These are phyloP conservation scores for Scarus forsteni DNA, from an alignment of 2,797 vertebrate genomes.

Conservation along the genomic window DNA sequence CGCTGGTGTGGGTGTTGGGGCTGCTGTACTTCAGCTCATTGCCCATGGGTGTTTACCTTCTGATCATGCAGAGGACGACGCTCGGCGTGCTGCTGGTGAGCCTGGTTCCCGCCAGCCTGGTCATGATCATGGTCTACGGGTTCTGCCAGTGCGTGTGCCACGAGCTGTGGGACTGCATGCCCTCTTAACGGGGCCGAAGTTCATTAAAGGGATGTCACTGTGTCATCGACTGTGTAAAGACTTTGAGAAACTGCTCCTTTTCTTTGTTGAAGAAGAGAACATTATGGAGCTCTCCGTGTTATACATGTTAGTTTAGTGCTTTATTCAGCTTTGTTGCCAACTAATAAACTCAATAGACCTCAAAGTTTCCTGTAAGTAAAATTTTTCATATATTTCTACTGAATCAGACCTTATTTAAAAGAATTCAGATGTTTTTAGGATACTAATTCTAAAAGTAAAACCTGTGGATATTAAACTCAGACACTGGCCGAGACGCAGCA, in stretches of 20 bases:
- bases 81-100: slow-evolving; percentile 93
- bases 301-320: slow-evolving; percentile 35
- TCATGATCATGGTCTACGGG: slow-evolving; percentile 94
- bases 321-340: slow-evolving; percentile 21
- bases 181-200: slow-evolving; percentile 74
- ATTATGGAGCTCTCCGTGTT: slow-evolving; percentile 22
- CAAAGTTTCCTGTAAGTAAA: no score
- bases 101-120: slow-evolving; percentile 93
- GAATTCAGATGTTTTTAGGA: no score
- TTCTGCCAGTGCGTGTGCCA: slow-evolving; percentile 95
- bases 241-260: not conserved
- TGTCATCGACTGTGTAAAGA: slow-evolving; percentile 23
- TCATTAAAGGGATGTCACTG: slow-evolving; percentile 43
- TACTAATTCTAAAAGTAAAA: no score
- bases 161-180: slow-evolving; percentile 92
- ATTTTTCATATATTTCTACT: no score
- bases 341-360: slow-evolving; percentile 4
- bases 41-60: slow-evolving; percentile 95
- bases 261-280: slow-evolving; percentile 19
- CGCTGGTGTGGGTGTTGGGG: slow-evolving; percentile 93
- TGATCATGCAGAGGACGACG: slow-evolving; percentile 94
- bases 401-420: no score
- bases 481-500: no score
- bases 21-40: slow-evolving; percentile 96
- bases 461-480: no score